Evolutionary conservation across 1,140 invertebrate species (phyloP).

Genomic region (Rhyacophila brunnea): DNA sequence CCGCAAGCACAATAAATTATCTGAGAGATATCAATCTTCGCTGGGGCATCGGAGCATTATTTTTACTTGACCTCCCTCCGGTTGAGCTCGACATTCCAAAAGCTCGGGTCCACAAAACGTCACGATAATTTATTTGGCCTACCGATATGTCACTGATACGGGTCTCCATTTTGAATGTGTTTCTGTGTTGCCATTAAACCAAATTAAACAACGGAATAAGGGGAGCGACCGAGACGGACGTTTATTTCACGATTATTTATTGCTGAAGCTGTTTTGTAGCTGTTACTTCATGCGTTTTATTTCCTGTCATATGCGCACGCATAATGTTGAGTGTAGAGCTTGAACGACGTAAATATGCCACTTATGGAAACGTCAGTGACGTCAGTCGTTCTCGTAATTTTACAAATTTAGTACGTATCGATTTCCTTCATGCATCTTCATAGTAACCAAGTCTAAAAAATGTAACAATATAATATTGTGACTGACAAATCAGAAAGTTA

Average conservation of each 20-base stretch:
- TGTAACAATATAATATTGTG: too few relatives aligned
- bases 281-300: constrained; percentile 1
- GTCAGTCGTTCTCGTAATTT: too few relatives aligned
- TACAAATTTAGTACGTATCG: too few relatives aligned
- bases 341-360: too few relatives aligned
- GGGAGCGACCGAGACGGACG: neutral
- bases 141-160: constrained; percentile 29
- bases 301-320: constrained; percentile 4
- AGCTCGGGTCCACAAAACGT: constrained; percentile 11
- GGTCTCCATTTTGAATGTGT: neutral
- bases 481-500: too few relatives aligned
- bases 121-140: constrained; percentile 27
- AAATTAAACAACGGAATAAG: constrained; percentile 22
- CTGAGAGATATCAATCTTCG: too few relatives aligned
- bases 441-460: too few relatives aligned
- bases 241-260: neutral
- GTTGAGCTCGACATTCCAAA: constrained; percentile 8
- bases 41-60: neutral
- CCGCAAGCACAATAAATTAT: too few relatives aligned
- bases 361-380: too few relatives aligned
- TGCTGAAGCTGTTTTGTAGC: neutral
- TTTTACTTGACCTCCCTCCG: constrained; percentile 19
- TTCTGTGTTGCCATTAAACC: constrained; percentile 17
- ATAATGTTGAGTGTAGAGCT: too few relatives aligned
- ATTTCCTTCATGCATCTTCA: too few relatives aligned